Conservation (phyloP, 2,797 vertebrate genomes). For the Sandelia bainsii region DNA sequence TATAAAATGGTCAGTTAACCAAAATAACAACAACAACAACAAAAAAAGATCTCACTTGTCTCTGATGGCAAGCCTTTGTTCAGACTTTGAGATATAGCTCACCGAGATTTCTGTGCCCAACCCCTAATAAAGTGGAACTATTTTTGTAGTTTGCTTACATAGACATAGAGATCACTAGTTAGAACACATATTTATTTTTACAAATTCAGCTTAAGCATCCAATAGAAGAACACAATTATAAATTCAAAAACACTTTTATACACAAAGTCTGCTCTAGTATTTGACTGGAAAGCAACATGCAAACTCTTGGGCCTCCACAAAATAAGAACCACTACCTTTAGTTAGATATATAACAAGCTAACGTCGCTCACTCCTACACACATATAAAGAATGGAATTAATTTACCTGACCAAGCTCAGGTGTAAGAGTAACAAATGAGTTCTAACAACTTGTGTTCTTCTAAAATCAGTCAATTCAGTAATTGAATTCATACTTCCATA, state of each 20-base stretch:
- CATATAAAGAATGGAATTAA: neutral
- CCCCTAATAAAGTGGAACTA: neutral
- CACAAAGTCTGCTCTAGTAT: conserved; percentile 10
- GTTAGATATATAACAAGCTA: conserved; percentile 44
- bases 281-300: conserved; percentile 39
- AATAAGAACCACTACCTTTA: neutral
- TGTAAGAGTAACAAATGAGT: neutral
- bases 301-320: conserved; percentile 33
- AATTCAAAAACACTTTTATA: neutral
- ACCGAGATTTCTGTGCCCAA: neutral
- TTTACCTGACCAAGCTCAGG: neutral
- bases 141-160: neutral
- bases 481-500: conserved; percentile 4
- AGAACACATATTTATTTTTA: neutral
- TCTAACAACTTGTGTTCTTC: neutral
- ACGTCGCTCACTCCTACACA: conserved; percentile 15
- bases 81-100: neutral
- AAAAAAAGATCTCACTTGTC: neutral
- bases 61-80: neutral
- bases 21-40: neutral
- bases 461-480: neutral
- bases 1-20: conserved; percentile 17
- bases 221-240: conserved; percentile 5
- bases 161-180: neutral
- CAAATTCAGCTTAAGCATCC: neutral